Base-by-base conservation (phyloP, 2,888 invertebrate species). In the Epiblema foenella region DNA sequence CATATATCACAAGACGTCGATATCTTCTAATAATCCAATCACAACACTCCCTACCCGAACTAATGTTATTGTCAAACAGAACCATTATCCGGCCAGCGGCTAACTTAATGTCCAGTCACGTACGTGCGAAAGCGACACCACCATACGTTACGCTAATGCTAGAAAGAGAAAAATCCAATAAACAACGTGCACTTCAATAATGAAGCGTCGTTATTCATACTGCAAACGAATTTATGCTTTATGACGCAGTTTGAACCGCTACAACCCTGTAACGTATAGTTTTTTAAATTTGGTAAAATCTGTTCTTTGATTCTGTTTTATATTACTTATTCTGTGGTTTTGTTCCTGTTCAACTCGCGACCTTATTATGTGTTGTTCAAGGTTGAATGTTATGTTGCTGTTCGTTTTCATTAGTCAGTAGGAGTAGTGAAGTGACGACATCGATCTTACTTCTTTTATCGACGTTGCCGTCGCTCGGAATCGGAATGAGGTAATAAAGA, bases 21-120 rank as follows among this genome's bases (percentile, higher is more conserved):
- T 88, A 85, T 84, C 88, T 89, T 90, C 90, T 89, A 89, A 90
- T 90, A 90, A 89, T 88, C 89, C 89, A 90, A 90, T 90, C 90
- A 90, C 87, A 89, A 85, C 84, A 83, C 83, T 85, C 85, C 81
- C 85, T 83, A 86, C 85, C 83, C 84, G 82, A 85, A 89, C 89
- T 90, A 90, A 90, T 89, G 90, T 90, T 90, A 89, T 90, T 90
- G 90, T 90, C 90, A 88, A 89, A 87, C 86, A 86, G 85, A 46
- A 85, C 89, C 84, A 90, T 90, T 90, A 89, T 86, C 85, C 84
- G 83, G 75, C 82, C 82, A 87, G 86, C 85, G 84, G 85, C 81
- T 84, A 88, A 89, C 87, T 83, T 84, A 87, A 91, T 90, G 91
- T 86, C 87, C 86, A 84, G 90, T 87, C 90, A 91, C 90, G 91